These are phyloP conservation scores for Sminthopsis crassicaudata DNA, from an alignment of 2,113 vertebrate genomes.

Conservation along the genomic window DNA sequence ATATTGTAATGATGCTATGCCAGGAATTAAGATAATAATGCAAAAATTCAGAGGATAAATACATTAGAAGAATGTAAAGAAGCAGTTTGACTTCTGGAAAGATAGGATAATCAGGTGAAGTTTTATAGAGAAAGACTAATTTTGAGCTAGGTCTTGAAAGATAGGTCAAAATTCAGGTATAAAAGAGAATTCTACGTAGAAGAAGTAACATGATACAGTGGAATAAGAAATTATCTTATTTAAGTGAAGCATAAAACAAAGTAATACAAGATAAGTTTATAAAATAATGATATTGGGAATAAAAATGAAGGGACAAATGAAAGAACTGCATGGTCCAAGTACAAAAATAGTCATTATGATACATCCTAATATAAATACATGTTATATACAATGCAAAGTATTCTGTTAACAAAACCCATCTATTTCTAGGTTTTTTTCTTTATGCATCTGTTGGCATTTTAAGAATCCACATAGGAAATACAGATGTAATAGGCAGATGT, in stretches of 20 bases:
- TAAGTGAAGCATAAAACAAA: background rate
- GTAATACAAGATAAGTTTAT: background rate
- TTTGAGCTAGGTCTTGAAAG: background rate
- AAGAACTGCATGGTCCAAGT: background rate
- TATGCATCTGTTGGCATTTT: slow-evolving; percentile 70
- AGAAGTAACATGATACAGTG: background rate
- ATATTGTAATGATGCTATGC: background rate
- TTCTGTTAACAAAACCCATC: background rate
- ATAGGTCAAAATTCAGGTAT: background rate
- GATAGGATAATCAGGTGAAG: background rate
- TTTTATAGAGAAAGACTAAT: background rate
- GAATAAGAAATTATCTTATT: background rate
- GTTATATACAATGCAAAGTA: slow-evolving; percentile 13
- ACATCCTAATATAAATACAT: background rate
- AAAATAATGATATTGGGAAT: background rate
- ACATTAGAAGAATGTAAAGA: background rate
- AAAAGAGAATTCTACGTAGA: background rate
- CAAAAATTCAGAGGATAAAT: background rate
- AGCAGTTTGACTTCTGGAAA: background rate
- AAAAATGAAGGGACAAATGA: background rate
- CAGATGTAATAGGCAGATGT: slow-evolving; percentile 67
- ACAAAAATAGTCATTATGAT: background rate
- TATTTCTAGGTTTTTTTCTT: background rate
- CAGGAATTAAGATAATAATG: background rate
- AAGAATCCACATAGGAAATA: slow-evolving; percentile 28